Evolutionary conservation across 2,113 vertebrate species (phyloP).

Genomic region (Camelus bactrianus): DNA sequence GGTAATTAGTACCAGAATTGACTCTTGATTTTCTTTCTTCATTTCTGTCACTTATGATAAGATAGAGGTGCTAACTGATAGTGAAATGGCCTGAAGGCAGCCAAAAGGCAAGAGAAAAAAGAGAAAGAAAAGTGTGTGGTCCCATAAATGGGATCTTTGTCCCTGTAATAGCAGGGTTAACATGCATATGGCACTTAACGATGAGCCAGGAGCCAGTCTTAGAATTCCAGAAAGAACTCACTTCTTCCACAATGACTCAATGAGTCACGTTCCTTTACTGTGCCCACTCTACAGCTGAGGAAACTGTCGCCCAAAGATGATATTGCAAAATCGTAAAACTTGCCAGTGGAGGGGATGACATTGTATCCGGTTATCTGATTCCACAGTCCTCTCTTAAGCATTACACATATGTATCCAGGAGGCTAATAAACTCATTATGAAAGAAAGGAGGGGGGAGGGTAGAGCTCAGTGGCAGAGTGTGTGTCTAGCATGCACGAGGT

Average conservation of each 20-base stretch:
- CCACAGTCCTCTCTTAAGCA: background rate
- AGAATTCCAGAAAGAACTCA: background rate
- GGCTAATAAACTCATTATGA: background rate
- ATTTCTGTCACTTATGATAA: conserved; percentile 58
- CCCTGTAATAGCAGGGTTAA: background rate
- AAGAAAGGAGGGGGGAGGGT: too few species aligned
- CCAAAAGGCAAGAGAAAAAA: conserved; percentile 13
- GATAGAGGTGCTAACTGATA: conserved; percentile 67
- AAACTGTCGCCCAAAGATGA: background rate
- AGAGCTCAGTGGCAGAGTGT: too few species aligned
- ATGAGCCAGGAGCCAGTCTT: background rate
- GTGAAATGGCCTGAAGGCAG: conserved; percentile 43
- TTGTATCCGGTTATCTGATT: background rate
- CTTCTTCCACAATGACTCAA: background rate
- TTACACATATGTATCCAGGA: background rate
- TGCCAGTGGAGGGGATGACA: background rate
- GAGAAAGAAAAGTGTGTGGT: background rate
- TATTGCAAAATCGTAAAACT: background rate
- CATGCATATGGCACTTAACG: too few species aligned
- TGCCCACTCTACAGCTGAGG: background rate
- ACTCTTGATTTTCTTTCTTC: conserved; percentile 53
- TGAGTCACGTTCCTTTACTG: background rate
- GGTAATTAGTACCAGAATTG: conserved; percentile 69
- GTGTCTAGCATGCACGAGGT: too few species aligned
- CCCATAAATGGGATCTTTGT: background rate